Evolutionary conservation across 2,113 vertebrate genomes (phyloP).

Genomic region (Lamprotornis superbus): DNA sequence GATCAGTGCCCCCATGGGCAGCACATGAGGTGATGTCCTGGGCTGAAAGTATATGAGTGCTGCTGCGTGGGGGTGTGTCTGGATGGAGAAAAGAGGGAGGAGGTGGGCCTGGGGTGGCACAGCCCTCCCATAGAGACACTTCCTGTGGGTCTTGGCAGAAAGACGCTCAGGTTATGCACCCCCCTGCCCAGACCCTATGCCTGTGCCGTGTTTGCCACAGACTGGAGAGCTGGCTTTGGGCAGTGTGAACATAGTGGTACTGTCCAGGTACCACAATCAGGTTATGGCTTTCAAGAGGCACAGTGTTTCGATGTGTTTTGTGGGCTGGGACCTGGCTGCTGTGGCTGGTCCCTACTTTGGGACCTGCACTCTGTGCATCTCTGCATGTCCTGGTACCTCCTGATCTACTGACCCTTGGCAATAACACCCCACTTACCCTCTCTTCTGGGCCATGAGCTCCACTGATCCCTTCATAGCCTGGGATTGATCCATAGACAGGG

Average conservation of each 20-base stretch:
- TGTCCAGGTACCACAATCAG: fast-evolving
- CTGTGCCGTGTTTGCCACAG: fast-evolving
- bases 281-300: background rate
- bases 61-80: fast-evolving
- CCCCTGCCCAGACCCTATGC: fast-evolving
- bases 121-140: fast-evolving
- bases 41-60: background rate
- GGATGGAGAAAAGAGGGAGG: background rate
- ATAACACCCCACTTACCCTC: fast-evolving
- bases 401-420: background rate
- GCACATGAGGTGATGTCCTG: fast-evolving
- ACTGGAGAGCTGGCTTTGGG: background rate
- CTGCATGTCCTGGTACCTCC: background rate
- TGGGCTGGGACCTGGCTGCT: background rate
- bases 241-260: fast-evolving
- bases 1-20: background rate
- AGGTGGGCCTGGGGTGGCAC: background rate
- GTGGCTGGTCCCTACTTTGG: background rate
- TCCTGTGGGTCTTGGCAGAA: background rate
- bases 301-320: background rate
- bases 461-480: background rate
- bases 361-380: background rate
- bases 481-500: background rate
- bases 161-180: fast-evolving
- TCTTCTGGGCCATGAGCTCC: background rate